Evolutionary conservation across 2,888 invertebrate genomes (phyloP), one percentile per base, ranked within the genome.

Genomic region (Melanostoma scalare): DNA sequence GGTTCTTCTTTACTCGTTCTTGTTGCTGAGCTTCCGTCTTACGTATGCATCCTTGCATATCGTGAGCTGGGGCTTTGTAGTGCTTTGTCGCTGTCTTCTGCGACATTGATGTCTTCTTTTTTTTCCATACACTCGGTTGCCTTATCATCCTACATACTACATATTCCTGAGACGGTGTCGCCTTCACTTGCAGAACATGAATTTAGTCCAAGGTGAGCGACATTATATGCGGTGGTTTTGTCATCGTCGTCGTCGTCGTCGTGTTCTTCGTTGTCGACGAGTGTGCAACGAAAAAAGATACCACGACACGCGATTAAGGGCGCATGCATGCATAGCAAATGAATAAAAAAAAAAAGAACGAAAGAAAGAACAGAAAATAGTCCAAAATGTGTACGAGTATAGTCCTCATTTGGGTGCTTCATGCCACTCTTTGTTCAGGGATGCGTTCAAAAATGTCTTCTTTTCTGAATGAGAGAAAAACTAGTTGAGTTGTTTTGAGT

Each of bases 171-270:
- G 71, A 52, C 65, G 30, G 6, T 20, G 35, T 65, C 48, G 38
- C 20, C 31, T 76, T 55, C 33, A 30, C 50, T 58, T 42, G 42
- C 3, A 31, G 44, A 56, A 65, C 42, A 61, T 6, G 61, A 73
- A 71, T 75, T 75, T 75, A 81, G 76, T 73, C 81, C 81, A 81
- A 81, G 81, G 81, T 81, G 76, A 81, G 67, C 81, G 60, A 81
- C 67, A 76, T 81, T 61, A 38, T 53, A 20, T 20, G 20, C 20
- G 46, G 36, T 73, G 55, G 30, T 65, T 40, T 72, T 20, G 20
- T 20, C 20, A 20, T 20, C 20, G 20, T 20, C 20, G 20, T 20
- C 1, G 58, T 36, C 31, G 58, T 9, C 30, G 75, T 75, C 35
- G n/a, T n/a, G n/a, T 20, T 20, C 20, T 20, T 20, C 20, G 20